These are phyloP conservation scores for Temnothorax nylanderi DNA, from an alignment of 1,140 invertebrate species.

Conservation along the genomic window DNA sequence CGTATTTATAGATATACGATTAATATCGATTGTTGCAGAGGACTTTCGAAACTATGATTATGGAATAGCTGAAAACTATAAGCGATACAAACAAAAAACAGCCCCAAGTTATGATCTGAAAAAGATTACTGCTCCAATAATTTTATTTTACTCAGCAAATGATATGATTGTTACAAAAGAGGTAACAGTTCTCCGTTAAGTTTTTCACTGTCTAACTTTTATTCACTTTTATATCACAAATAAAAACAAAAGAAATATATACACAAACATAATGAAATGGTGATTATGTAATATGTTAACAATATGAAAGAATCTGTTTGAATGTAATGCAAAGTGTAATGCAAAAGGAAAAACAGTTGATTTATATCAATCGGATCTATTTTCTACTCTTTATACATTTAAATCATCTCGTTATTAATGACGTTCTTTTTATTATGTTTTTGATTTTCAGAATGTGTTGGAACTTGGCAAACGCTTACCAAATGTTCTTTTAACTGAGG, in stretches of 20 bases:
- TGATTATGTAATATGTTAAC: not conserved
- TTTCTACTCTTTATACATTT: not conserved
- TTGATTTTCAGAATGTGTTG: conserved; percentile 68
- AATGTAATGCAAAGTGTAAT: not conserved
- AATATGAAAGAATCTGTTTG: not conserved
- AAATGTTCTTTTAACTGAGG: conserved; percentile 70
- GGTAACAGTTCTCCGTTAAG: conserved; percentile 62
- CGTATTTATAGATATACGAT: not conserved
- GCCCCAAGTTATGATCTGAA: conserved; percentile 87
- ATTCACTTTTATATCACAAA: not conserved
- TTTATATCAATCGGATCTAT: not conserved
- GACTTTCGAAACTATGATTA: conserved; percentile 85
- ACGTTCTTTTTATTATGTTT: conserved; percentile 76
- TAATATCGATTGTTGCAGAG: conserved; percentile 48
- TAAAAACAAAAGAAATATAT: not conserved
- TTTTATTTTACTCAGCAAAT: conserved; percentile 88
- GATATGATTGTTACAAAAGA: conserved; percentile 87
- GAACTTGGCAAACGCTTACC: conserved; percentile 67
- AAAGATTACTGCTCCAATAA: conserved; percentile 88
- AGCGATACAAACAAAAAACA: conserved; percentile 83
- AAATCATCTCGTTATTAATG: not conserved
- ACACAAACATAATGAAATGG: not conserved
- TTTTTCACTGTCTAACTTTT: not conserved
- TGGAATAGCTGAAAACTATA: conserved; percentile 84
- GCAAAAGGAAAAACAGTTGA: not conserved